These are phyloP conservation scores for Pithys albifrons DNA, from an alignment of 2,113 vertebrate species.

Conservation along the genomic window DNA sequence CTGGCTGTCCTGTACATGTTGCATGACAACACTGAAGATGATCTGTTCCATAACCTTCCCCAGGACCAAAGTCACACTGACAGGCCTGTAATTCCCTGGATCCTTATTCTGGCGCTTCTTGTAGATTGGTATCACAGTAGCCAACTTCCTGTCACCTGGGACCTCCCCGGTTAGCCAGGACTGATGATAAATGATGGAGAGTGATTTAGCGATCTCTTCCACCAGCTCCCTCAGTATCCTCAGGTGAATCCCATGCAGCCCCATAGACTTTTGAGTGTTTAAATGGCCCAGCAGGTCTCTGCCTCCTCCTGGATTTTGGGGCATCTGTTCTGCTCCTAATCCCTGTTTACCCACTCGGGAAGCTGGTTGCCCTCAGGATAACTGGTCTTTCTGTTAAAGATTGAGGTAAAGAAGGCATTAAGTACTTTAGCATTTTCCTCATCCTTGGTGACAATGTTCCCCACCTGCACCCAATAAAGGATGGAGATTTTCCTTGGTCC, in stretches of 20 bases:
- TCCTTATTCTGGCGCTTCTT: background rate
- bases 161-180: background rate
- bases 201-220: background rate
- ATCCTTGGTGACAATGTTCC: background rate
- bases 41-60: background rate
- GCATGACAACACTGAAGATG: background rate
- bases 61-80: background rate
- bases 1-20: background rate
- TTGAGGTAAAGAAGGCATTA: background rate
- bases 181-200: background rate
- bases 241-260: background rate
- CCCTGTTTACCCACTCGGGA: background rate
- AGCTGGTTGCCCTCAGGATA: background rate
- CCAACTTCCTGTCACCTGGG: background rate
- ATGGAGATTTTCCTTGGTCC: background rate
- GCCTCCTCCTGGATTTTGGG: background rate
- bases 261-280: background rate
- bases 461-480: background rate
- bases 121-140: background rate
- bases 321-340: background rate
- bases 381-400: background rate
- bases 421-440: background rate
- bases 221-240: background rate
- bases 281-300: background rate
- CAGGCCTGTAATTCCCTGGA: background rate